phyloP scores from a whole-genome alignment of 1,140 invertebrate species.

The Teleopsis dalmanni region DNA sequence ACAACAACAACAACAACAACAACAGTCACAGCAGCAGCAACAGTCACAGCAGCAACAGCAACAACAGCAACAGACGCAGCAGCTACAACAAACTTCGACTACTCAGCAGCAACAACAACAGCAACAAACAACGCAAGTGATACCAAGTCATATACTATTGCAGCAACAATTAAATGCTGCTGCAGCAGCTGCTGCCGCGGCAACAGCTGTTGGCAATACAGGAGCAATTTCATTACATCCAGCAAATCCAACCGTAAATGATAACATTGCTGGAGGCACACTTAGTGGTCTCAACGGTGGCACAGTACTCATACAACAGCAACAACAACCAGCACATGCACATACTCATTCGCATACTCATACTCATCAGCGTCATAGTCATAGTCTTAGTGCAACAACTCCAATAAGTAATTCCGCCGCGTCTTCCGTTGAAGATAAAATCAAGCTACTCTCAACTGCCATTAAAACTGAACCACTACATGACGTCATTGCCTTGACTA shows the following conservation, averaged over 20 bases:
- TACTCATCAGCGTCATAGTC: neutral
- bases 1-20: conserved; percentile 21
- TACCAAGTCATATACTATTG: conserved; percentile 36
- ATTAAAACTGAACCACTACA: conserved; percentile 40
- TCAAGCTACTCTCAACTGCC: conserved; percentile 33
- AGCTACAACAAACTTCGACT: neutral
- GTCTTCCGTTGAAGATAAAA: conserved; percentile 26
- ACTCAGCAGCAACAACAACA: conserved; percentile 16
- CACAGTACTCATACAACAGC: conserved; percentile 15
- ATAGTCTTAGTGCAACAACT: neutral
- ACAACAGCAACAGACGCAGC: conserved; percentile 16
- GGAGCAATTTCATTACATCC: conserved; percentile 23
- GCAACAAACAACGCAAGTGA: conserved; percentile 14
- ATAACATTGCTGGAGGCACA: neutral
- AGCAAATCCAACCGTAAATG: conserved; percentile 15
- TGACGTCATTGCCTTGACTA: conserved; percentile 24
- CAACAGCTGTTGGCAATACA: conserved; percentile 8
- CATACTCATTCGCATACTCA: neutral
- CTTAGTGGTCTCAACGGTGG: neutral
- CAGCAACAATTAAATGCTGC: conserved; percentile 35
- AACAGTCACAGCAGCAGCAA: conserved; percentile 20
- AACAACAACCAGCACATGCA: conserved; percentile 8
- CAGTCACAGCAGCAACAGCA: conserved; percentile 12
- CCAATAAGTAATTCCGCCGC: neutral
- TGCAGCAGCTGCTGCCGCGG: conserved; percentile 17